These are phyloP conservation scores for Pediacus dermestoides DNA, from an alignment of 2,888 invertebrate species.

Conservation along the genomic window DNA sequence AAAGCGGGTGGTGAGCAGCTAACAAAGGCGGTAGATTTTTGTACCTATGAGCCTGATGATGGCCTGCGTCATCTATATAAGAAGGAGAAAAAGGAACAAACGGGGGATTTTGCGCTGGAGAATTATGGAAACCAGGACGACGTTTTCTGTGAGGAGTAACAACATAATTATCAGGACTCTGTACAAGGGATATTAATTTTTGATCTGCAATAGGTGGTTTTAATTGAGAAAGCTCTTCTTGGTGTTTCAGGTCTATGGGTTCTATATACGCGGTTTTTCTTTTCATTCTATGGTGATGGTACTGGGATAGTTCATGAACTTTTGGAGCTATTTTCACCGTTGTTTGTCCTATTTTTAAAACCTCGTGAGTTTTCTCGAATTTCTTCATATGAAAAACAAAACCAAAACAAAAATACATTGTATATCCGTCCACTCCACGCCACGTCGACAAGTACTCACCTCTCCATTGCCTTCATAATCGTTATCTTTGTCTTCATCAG, in stretches of 20 bases:
- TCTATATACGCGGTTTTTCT: constrained; percentile 61
- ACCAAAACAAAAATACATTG: not conserved
- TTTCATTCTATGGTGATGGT: constrained; percentile 55
- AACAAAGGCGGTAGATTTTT: constrained; percentile 56
- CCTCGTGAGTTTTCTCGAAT: constrained; percentile 47
- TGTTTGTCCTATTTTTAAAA: constrained; percentile 59
- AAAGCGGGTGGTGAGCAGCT: constrained; percentile 64
- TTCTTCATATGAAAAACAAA: constrained; percentile 28
- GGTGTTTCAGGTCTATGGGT: constrained; percentile 68
- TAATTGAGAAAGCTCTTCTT: constrained; percentile 64
- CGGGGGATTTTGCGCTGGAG: constrained; percentile 82
- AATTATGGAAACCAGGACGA: constrained; percentile 82
- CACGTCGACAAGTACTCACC: constrained; percentile 25
- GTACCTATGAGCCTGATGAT: constrained; percentile 59
- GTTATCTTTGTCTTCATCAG: constrained; percentile 43
- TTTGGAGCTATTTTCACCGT: constrained; percentile 60
- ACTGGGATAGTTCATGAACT: constrained; percentile 54
- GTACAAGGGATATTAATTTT: constrained; percentile 66
- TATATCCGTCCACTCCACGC: not conserved
- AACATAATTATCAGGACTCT: constrained; percentile 76
- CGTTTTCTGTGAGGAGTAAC: constrained; percentile 84
- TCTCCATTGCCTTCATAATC: constrained; percentile 35
- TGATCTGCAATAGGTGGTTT: constrained; percentile 63
- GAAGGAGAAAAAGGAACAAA: constrained; percentile 79
- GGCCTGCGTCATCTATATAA: constrained; percentile 67